Evolutionary conservation across 2,797 vertebrate genomes (phyloP), one percentile per base, ranked within the genome.

Genomic region (Neoniphon sammara): DNA sequence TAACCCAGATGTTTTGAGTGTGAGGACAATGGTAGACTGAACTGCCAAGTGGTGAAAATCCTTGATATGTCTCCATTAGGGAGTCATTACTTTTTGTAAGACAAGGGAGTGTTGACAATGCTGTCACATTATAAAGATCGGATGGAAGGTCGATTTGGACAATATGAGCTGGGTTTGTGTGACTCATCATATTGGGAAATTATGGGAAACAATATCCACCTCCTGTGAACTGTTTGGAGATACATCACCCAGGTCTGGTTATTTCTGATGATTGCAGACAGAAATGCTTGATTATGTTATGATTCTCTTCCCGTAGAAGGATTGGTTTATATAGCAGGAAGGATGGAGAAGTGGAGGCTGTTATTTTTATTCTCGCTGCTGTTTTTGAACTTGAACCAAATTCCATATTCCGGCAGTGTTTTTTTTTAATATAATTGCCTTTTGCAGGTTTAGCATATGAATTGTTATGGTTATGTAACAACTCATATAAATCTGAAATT

Each of bases 1-100:
- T 47, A 88, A 71, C 59, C 58, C 78, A 86, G 73, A 82, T 93
- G 85, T 89, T 88, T 79, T 75, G 70, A 81, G 56, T 66, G 69
- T 59, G 75, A 59, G 66, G 75, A 89, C 90, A 91, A 88, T 91
- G 53, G 78, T 59, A 52, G 21, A 59, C 49, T 49, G 23, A 27
- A 64, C 59, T 77, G 85, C 82, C 81, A 85, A 83, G 63, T 31
- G 72, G 59, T 61, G 47, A 71, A 85, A 82, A 70, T 81, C 75
- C 74, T 90, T 91, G 77, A 82, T 81, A 77, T n/a, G 42, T 47
- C 21, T 88, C 72, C 74, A 73, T 30, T 36, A 52, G 62, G 78
- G 75, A 83, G 78, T 70, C 5, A 15, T 73, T 75, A 75, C 66
- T 75, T 82, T 65, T 74, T 64, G 23, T 66, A 75, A 72, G 72